Evolutionary conservation across 2,113 vertebrate species (phyloP).

Genomic region (Gopherus evgoodei): DNA sequence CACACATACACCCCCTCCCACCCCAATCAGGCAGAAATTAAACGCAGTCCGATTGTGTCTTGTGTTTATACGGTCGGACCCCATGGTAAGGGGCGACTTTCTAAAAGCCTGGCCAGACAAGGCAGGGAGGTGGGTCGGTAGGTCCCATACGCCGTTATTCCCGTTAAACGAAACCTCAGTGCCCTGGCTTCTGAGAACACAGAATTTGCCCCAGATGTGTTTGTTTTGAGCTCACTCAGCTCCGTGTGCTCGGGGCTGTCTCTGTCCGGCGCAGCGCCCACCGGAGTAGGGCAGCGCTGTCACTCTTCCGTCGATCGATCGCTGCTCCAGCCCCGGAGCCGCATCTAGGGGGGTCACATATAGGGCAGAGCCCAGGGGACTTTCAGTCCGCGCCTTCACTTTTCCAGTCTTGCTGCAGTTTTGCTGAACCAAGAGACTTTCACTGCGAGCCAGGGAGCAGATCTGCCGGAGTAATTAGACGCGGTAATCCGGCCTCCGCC

Average conservation of each 20-base stretch:
- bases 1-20: not conserved
- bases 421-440: constrained; percentile 70
- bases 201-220: not conserved
- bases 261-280: fast-evolving
- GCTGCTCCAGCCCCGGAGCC: not conserved
- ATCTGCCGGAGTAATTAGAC: constrained; percentile 81
- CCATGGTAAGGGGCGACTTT: not conserved
- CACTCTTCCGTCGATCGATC: not conserved
- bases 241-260: not conserved
- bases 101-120: not conserved
- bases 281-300: too few species aligned
- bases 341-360: not conserved
- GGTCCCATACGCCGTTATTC: too few species aligned
- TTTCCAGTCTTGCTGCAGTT: constrained; percentile 3
- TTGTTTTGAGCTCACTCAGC: not conserved
- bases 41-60: not conserved
- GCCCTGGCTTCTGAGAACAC: not conserved
- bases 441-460: constrained; percentile 71
- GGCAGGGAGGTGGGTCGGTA: too few species aligned
- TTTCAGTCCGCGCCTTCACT: not conserved
- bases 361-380: fast-evolving
- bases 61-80: not conserved
- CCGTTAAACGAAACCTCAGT: too few species aligned
- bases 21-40: not conserved
- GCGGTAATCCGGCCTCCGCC: constrained; percentile 70